Conservation (phyloP, 2,797 vertebrate genomes). For the Gobio occitaniae region DNA sequence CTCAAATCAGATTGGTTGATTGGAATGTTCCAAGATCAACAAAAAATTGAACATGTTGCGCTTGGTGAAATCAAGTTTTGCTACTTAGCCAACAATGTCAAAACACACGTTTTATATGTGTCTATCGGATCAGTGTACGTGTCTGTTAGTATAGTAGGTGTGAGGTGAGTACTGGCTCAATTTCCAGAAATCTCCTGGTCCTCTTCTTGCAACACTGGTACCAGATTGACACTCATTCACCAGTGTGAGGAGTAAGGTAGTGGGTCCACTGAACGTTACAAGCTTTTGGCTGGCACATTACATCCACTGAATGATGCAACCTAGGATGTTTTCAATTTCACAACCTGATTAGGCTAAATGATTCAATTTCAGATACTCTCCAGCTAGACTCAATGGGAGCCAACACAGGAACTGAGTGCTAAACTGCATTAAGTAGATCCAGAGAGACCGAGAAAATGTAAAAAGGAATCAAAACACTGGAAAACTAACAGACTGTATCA, state of each 20-base stretch:
- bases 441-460: slow-evolving; percentile 50
- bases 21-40: not conserved
- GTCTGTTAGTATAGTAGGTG: slow-evolving; percentile 33
- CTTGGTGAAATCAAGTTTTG: not conserved
- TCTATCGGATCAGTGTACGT: not conserved
- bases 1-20: not conserved
- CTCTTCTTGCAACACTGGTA: slow-evolving; percentile 15
- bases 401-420: slow-evolving; percentile 46
- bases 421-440: slow-evolving; percentile 61
- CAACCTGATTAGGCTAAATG: slow-evolving; percentile 45
- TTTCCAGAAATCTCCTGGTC: slow-evolving; percentile 4
- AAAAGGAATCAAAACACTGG: slow-evolving; percentile 56
- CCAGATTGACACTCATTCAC: slow-evolving; percentile 25
- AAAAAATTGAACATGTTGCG: not conserved
- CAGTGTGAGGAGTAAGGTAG: not conserved
- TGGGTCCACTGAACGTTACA: slow-evolving; percentile 26
- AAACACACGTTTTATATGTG: not conserved
- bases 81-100: not conserved
- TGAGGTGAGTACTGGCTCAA: slow-evolving; percentile 14
- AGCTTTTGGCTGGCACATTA: not conserved
- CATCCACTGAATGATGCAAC: slow-evolving; percentile 54
- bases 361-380: slow-evolving; percentile 43
- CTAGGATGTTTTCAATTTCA: slow-evolving; percentile 63
- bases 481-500: slow-evolving; percentile 69
- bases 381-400: slow-evolving; percentile 49